These are phyloP conservation scores for Brachyistius frenatus DNA, from an alignment of 2,113 vertebrate species.

Conservation along the genomic window DNA sequence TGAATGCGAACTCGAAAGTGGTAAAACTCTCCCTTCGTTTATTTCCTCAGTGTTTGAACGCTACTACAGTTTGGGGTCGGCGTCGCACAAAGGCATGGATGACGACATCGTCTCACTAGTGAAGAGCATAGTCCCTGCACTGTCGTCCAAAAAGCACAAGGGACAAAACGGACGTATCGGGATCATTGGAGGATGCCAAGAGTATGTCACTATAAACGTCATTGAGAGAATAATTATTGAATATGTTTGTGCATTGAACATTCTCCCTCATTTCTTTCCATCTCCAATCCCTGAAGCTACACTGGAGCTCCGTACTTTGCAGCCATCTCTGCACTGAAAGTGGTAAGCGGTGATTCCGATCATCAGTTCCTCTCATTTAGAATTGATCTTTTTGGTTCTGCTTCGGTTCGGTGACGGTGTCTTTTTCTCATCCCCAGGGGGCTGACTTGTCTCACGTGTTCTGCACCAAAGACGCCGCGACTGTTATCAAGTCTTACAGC, in stretches of 20 bases:
- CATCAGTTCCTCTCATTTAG: neutral
- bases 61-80: constrained; percentile 83
- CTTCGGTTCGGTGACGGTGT: neutral
- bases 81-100: constrained; percentile 88
- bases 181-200: constrained; percentile 94
- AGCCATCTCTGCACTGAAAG: constrained; percentile 96
- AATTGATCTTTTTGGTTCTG: neutral
- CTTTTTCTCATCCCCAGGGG: constrained; percentile 83
- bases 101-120: constrained; percentile 87
- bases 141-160: constrained; percentile 92
- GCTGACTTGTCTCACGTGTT: constrained; percentile 97
- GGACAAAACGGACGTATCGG: constrained; percentile 96
- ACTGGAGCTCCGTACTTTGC: constrained; percentile 98
- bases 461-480: constrained; percentile 95
- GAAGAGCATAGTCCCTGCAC: constrained; percentile 89
- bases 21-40: constrained; percentile 47
- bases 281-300: constrained; percentile 84
- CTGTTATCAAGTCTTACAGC: constrained; percentile 97
- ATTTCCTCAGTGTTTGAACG: constrained; percentile 89
- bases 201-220: constrained; percentile 86
- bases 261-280: constrained; percentile 1
- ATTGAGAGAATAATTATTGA: neutral
- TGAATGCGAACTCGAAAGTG: neutral
- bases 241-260: neutral
- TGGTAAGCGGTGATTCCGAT: constrained; percentile 85